These are phyloP conservation scores for Caenorhabditis wallacei DNA, from an alignment of 2,888 invertebrate species.

Conservation along the genomic window DNA sequence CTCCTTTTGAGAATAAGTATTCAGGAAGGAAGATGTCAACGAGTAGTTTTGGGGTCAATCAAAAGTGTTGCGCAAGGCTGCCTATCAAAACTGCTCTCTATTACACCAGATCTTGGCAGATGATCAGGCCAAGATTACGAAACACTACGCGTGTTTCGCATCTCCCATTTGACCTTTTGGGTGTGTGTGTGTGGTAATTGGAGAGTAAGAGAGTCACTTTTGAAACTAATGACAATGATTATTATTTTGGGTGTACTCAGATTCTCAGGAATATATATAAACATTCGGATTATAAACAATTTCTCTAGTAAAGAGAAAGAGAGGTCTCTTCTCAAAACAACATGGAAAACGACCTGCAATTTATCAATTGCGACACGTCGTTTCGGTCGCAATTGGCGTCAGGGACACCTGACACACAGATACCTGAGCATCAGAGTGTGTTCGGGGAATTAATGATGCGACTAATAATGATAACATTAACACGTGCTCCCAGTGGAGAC, in stretches of 20 bases:
- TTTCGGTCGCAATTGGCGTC: constrained; percentile 40
- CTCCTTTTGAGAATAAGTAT: background rate
- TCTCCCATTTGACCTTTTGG: constrained; percentile 37
- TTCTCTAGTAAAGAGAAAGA: constrained; percentile 11
- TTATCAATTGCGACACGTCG: constrained; percentile 64
- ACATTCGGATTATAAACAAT: constrained; percentile 44
- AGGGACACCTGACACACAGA: constrained; percentile 52
- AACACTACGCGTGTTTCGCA: constrained; percentile 59
- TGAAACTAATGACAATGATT: constrained; percentile 24
- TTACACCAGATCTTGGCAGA: constrained; percentile 58
- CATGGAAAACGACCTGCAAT: constrained; percentile 55
- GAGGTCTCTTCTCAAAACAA: constrained; percentile 49
- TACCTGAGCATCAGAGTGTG: background rate
- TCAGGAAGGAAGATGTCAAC: constrained; percentile 43
- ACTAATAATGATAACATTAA: constrained; percentile 20
- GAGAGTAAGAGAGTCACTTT: constrained; percentile 25
- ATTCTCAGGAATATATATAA: constrained; percentile 15
- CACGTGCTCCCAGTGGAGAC: constrained; percentile 6
- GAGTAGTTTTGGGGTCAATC: constrained; percentile 55
- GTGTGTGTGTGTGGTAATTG: constrained; percentile 33
- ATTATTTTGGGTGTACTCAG: constrained; percentile 32
- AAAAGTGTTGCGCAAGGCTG: constrained; percentile 64
- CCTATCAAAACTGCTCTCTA: constrained; percentile 64
- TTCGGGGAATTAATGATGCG: constrained; percentile 10
- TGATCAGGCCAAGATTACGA: constrained; percentile 52